A percentile compares a stretch with the other conserved stretches of the same genome.
These are phyloP conservation scores for Origma solitaria DNA, from an alignment of 2,113 vertebrate genomes.

Conservation along the genomic window DNA sequence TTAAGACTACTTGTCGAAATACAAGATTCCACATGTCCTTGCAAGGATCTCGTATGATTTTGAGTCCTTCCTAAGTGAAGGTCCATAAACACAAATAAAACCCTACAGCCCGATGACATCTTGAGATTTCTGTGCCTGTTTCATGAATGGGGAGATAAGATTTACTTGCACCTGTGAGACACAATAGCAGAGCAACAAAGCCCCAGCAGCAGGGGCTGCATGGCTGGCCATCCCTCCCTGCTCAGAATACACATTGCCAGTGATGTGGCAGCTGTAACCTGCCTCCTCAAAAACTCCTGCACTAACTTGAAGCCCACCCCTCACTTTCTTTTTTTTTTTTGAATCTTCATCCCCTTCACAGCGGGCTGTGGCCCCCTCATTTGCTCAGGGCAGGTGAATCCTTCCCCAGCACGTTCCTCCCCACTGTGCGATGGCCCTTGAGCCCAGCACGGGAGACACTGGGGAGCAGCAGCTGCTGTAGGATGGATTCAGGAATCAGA, in stretches of 20 bases:
- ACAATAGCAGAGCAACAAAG: background rate
- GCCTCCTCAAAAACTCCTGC: background rate
- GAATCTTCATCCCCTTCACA: background rate
- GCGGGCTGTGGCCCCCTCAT: accelerated
- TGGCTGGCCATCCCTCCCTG: background rate
- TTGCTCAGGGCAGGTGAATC: background rate
- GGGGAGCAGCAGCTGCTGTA: background rate
- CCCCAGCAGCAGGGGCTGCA: background rate
- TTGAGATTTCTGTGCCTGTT: background rate
- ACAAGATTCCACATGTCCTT: accelerated
- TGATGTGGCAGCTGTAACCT: background rate
- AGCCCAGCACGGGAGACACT: background rate
- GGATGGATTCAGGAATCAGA: background rate
- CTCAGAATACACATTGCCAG: background rate
- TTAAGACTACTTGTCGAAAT: background rate
- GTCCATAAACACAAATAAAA: background rate
- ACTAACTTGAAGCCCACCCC: background rate
- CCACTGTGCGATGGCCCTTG: background rate
- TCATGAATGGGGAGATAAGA: background rate
- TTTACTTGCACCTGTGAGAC: background rate
- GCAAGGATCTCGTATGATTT: background rate
- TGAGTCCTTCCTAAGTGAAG: background rate
- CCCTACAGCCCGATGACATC: background rate
- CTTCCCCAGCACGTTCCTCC: background rate
- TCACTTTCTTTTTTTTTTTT: background rate